These are phyloP conservation scores for Vanessa atalanta DNA, from an alignment of 1,140 invertebrate species.

Conservation along the genomic window DNA sequence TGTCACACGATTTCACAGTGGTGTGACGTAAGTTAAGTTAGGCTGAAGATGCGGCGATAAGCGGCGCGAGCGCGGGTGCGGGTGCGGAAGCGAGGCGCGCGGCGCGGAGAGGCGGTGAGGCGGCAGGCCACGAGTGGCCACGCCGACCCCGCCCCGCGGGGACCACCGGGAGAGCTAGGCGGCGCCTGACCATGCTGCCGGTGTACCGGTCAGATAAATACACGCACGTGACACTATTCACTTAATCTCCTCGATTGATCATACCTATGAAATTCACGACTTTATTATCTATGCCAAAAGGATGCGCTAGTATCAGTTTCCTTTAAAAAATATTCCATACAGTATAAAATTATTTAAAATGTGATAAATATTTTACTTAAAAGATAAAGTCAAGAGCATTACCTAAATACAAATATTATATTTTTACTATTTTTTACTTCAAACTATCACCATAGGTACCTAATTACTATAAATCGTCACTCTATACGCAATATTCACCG, in stretches of 20 bases:
- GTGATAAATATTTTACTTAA: not conserved
- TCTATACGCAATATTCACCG: not conserved
- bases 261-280: constrained; percentile 39
- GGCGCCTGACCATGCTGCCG: constrained; percentile 52
- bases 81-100: constrained; percentile 41
- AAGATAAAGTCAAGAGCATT: not conserved
- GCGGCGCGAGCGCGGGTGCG: constrained; percentile 51
- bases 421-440: not conserved
- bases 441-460: not conserved
- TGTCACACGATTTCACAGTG: constrained; percentile 63
- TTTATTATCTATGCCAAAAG: constrained; percentile 5
- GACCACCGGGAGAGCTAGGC: constrained; percentile 77
- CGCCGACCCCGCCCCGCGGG: constrained; percentile 72
- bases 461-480: not conserved
- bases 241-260: constrained; percentile 56
- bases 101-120: constrained; percentile 42
- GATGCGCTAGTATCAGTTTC: not conserved
- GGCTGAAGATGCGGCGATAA: constrained; percentile 74
- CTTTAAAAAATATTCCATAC: not conserved
- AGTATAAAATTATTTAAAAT: no score
- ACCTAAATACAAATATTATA: not conserved
- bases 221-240: constrained; percentile 64
- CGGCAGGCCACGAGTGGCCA: constrained; percentile 64
- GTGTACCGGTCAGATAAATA: constrained; percentile 41
- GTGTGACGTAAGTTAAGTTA: constrained; percentile 69